Evolutionary conservation across 64 coral and sea anemone genomes (phyloP).

Genomic region (Astreopora myriophthalma): DNA sequence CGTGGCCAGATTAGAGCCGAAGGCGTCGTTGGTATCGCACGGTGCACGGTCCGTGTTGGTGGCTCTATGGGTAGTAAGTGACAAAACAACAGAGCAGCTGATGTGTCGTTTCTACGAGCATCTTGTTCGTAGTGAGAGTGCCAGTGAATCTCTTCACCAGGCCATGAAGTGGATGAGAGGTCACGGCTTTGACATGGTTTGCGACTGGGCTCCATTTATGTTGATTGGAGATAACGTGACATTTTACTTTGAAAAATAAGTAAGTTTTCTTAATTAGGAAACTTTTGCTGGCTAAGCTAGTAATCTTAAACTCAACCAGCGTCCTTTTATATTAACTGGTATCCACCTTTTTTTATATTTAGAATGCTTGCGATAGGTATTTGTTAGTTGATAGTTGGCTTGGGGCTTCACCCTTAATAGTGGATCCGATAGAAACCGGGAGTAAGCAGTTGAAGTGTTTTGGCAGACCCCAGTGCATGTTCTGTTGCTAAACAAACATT

Average conservation of each 20-base stretch:
- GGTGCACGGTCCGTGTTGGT: background rate
- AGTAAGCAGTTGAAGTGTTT: too few relatives aligned
- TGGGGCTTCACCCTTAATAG: too few relatives aligned
- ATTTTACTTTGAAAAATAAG: background rate
- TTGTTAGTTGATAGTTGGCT: too few relatives aligned
- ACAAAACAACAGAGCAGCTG: background rate
- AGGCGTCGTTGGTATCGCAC: background rate
- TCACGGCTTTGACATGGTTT: background rate
- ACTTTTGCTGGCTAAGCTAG: too few relatives aligned
- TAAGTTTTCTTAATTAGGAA: background rate
- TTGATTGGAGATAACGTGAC: background rate
- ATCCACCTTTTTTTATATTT: too few relatives aligned
- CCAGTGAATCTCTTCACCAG: background rate
- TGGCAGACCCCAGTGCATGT: too few relatives aligned
- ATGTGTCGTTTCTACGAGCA: background rate
- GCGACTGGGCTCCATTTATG: background rate
- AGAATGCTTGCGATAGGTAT: too few relatives aligned
- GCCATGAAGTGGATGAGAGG: background rate
- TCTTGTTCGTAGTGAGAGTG: background rate
- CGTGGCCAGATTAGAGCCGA: background rate
- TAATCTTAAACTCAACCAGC: too few relatives aligned
- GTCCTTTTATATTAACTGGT: too few relatives aligned
- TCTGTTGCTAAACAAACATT: too few relatives aligned
- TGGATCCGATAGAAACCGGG: too few relatives aligned
- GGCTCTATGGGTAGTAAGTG: background rate